A percentile compares a stretch with the other conserved stretches of the same genome.
Conservation (phyloP, 1,140 invertebrate genomes). For the Eupeodes corollae region DNA sequence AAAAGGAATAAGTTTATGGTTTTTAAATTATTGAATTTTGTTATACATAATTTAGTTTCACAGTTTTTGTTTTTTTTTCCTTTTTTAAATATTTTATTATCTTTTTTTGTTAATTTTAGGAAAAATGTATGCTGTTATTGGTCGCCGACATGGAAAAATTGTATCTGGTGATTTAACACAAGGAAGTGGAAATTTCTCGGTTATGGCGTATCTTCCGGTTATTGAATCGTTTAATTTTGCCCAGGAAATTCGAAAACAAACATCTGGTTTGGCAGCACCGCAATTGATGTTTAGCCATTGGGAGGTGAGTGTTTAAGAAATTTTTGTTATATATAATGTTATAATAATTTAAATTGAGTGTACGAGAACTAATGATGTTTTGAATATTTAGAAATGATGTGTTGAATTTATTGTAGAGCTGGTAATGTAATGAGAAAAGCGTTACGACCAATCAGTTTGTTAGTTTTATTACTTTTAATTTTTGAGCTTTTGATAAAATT, state of each 20-base stretch:
- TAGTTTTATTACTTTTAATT: too few species aligned
- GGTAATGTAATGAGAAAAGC: too few species aligned
- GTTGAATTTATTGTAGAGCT: too few species aligned
- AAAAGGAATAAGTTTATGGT: too few species aligned
- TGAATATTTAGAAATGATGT: too few species aligned
- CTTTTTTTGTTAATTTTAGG: constrained; percentile 43
- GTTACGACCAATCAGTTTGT: too few species aligned
- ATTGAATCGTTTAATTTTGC: constrained; percentile 94
- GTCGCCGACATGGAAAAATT: constrained; percentile 76
- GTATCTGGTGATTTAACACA: constrained; percentile 80
- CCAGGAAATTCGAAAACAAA: constrained; percentile 84
- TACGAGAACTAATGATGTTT: too few species aligned
- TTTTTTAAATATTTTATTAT: constrained; percentile 4
- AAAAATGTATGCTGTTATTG: constrained; percentile 86
- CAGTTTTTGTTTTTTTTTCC: constrained; percentile 8
- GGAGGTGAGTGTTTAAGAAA: constrained; percentile 56
- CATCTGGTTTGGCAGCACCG: constrained; percentile 88
- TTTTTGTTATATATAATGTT: background rate
- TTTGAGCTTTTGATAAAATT: too few species aligned
- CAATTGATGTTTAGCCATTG: constrained; percentile 95
- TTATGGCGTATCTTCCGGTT: constrained; percentile 82
- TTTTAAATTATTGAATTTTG: too few species aligned
- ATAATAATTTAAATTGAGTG: too few species aligned
- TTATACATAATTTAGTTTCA: background rate
- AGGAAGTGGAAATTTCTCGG: constrained; percentile 76